Evolutionary conservation across 2,888 invertebrate genomes (phyloP).

Genomic region (Dromius quadrimaculatus): DNA sequence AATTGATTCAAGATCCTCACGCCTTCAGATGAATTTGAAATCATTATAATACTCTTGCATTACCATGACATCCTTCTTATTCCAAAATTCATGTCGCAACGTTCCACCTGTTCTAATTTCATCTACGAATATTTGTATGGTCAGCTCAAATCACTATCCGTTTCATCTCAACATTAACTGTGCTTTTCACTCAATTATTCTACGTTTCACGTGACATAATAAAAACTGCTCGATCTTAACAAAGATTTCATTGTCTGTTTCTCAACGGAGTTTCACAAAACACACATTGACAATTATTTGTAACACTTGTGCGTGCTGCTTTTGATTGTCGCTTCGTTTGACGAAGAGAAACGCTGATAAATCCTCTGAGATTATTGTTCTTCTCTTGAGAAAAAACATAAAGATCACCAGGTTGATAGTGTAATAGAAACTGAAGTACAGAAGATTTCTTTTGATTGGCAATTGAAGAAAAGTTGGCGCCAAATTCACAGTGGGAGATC

Average conservation of each 20-base stretch:
- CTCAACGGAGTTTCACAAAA: constrained; percentile 29
- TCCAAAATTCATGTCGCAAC: too few relatives aligned
- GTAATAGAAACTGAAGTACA: constrained; percentile 18
- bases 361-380: constrained; percentile 11
- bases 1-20: too few relatives aligned
- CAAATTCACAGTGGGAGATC: too few relatives aligned
- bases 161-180: too few relatives aligned
- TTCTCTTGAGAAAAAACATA: constrained; percentile 29
- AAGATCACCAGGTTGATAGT: constrained; percentile 37
- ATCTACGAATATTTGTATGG: too few relatives aligned
- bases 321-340: constrained; percentile 9
- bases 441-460: constrained; percentile 6
- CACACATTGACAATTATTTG: constrained; percentile 35
- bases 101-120: too few relatives aligned
- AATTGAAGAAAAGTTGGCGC: constrained; percentile 26
- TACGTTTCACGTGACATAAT: constrained; percentile 1
- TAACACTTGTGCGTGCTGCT: constrained; percentile 40
- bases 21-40: too few relatives aligned
- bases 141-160: too few relatives aligned
- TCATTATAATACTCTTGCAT: too few relatives aligned
- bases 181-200: too few relatives aligned
- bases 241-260: constrained; percentile 17
- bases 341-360: constrained; percentile 12
- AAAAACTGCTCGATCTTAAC: constrained; percentile 15
- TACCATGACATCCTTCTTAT: too few relatives aligned